phyloP scores from a whole-genome alignment of 2,888 invertebrate species.

The Resseliella maxima region DNA sequence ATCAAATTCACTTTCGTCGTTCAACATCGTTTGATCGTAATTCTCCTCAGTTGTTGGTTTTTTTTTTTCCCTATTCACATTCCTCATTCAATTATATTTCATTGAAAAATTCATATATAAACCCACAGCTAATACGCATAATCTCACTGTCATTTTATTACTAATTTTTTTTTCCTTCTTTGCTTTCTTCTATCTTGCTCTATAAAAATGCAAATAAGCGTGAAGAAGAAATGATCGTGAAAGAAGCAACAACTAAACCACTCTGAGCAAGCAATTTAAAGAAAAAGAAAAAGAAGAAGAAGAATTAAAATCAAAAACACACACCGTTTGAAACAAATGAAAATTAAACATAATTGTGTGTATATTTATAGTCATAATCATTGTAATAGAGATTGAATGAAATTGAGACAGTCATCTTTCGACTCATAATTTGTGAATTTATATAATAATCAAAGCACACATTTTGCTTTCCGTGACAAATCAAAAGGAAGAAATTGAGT shows the following conservation, averaged over 20 bases:
- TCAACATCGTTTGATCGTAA: neutral
- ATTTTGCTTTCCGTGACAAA: slow-evolving; percentile 38
- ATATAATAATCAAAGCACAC: neutral
- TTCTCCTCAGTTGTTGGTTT: neutral
- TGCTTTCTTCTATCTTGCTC: too few relatives aligned
- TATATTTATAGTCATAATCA: slow-evolving; percentile 40
- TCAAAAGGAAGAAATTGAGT: slow-evolving; percentile 23
- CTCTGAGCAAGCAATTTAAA: neutral
- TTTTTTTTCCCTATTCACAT: neutral
- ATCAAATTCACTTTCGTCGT: slow-evolving; percentile 54
- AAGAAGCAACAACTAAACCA: neutral
- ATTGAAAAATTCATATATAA: slow-evolving; percentile 32
- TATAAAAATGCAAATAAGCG: neutral
- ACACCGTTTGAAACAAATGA: neutral
- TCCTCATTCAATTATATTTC: neutral
- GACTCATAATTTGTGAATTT: neutral
- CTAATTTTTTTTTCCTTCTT: neutral
- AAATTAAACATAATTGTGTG: slow-evolving; percentile 18
- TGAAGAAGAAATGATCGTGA: neutral
- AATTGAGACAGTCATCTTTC: neutral
- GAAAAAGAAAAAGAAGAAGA: too few relatives aligned
- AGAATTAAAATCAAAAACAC: too few relatives aligned
- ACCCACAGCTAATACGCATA: slow-evolving; percentile 28
- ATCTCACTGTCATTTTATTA: neutral
- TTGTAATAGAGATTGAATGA: neutral